A percentile compares a stretch with the other conserved stretches of the same genome.
Evolutionary conservation across 2,888 invertebrate species (phyloP).

Genomic region (Norana najaformis): DNA sequence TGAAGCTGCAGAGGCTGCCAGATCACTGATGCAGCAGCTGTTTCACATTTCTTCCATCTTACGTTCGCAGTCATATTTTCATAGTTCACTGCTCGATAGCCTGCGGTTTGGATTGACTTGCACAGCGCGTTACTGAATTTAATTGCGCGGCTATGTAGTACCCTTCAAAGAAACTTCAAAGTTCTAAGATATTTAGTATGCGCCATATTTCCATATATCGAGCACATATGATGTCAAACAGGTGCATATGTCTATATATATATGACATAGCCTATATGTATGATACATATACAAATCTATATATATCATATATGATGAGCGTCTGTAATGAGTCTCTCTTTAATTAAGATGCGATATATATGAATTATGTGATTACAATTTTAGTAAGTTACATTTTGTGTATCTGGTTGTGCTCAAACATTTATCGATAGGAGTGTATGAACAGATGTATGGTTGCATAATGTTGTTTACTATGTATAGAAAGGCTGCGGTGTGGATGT

Average conservation of each 20-base stretch:
- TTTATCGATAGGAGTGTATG: background rate
- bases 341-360: background rate
- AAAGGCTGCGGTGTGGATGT: background rate
- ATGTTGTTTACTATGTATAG: no score
- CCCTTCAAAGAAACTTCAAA: background rate
- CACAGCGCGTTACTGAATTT: background rate
- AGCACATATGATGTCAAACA: background rate
- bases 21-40: background rate
- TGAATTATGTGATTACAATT: background rate
- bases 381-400: background rate
- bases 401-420: no score
- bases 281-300: background rate
- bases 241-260: no score
- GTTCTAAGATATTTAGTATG: background rate
- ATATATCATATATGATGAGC: background rate
- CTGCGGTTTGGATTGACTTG: background rate
- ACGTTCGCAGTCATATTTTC: background rate
- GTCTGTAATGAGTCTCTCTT: background rate
- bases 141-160: background rate
- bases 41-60: slow-evolving; percentile 13
- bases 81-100: background rate
- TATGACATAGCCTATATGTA: background rate
- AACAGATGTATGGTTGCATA: background rate
- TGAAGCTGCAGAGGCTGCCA: background rate
- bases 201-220: background rate